Conservation (phyloP, 2,888 invertebrate genomes). For the Protodeltote pygarga region DNA sequence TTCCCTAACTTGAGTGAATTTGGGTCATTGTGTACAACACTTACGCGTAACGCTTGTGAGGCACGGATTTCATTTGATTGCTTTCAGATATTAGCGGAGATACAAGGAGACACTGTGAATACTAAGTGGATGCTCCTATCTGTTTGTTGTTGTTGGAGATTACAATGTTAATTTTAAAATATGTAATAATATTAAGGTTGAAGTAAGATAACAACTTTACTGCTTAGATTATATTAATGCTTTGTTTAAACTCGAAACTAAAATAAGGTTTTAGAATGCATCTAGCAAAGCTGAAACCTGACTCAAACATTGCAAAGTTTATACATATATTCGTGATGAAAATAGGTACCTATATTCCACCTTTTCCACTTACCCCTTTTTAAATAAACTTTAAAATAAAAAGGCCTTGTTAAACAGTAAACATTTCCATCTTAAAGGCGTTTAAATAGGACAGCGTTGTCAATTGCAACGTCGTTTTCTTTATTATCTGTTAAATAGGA, state of each 20-base stretch:
- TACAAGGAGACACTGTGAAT: constrained; percentile 45
- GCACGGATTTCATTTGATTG: constrained; percentile 57
- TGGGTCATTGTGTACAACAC: constrained; percentile 77
- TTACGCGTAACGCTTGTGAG: constrained; percentile 61
- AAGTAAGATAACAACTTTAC: constrained; percentile 11
- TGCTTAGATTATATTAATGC: background rate
- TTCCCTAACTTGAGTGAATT: constrained; percentile 73
- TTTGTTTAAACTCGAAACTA: background rate
- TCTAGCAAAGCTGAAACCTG: too few species aligned
- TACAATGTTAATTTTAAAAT: constrained; percentile 29
- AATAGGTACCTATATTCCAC: background rate
- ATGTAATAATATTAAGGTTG: constrained; percentile 5
- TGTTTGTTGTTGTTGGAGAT: constrained; percentile 30
- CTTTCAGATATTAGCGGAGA: constrained; percentile 53
- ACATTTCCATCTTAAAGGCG: constrained; percentile 81
- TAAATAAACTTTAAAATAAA: constrained; percentile 34
- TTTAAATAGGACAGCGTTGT: constrained; percentile 75
- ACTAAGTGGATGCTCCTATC: constrained; percentile 37
- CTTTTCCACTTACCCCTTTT: background rate
- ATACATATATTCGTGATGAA: too few species aligned
- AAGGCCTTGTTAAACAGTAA: constrained; percentile 74
- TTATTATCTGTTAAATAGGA: constrained; percentile 87
- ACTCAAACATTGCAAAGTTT: too few species aligned
- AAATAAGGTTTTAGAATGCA: too few species aligned
- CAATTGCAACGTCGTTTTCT: constrained; percentile 84